phyloP scores from a whole-genome alignment of 2,113 vertebrate species.

The Dinomys branickii region DNA sequence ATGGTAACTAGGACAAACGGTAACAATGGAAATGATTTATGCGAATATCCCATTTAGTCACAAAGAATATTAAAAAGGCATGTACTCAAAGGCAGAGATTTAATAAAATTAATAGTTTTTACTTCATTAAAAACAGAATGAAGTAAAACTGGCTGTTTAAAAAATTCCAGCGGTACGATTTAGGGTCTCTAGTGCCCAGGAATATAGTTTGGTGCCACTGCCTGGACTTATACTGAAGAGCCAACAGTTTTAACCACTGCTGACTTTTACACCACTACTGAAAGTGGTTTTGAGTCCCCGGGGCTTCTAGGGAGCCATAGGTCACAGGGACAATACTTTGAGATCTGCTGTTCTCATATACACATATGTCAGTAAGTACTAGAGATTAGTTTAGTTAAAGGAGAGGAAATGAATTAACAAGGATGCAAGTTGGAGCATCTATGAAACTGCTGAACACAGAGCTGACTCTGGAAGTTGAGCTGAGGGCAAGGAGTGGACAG shows the following conservation, averaged over 20 bases:
- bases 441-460: background rate
- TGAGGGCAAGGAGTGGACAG: background rate
- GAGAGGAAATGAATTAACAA: background rate
- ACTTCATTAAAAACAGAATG: slow-evolving; percentile 32
- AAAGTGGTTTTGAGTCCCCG: background rate
- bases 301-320: background rate
- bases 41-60: background rate
- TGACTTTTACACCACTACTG: background rate
- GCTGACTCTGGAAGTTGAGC: background rate
- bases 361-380: background rate
- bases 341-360: background rate
- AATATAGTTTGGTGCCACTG: background rate
- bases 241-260: background rate
- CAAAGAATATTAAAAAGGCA: background rate
- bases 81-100: background rate
- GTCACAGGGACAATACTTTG: background rate
- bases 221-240: background rate
- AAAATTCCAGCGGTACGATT: background rate
- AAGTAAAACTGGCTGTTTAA: background rate
- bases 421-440: background rate
- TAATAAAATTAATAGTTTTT: background rate
- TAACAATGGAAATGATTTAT: background rate
- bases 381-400: background rate
- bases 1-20: background rate
- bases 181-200: background rate